phyloP scores from a whole-genome alignment of 2,888 invertebrate species.

The Cantharis rufa region DNA sequence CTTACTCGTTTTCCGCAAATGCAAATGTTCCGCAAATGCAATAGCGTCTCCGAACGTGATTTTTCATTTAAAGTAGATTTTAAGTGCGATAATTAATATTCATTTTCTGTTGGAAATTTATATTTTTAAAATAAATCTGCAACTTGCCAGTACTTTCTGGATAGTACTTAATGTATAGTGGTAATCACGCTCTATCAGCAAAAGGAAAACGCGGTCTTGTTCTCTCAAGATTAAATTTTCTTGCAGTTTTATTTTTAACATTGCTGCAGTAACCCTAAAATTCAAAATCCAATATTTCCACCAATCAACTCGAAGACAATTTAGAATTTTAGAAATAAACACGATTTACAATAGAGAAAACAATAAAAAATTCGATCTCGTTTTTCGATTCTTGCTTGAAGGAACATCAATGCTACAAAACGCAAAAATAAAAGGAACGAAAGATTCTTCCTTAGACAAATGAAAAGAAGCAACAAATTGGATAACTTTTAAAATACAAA shows the following conservation, averaged over 20 bases:
- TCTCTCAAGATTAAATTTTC: neutral
- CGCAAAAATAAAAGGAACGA: neutral
- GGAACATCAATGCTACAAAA: too few species aligned
- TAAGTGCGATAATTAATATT: neutral
- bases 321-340: neutral
- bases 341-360: neutral
- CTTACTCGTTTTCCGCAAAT: neutral
- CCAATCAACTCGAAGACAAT: neutral
- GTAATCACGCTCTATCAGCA: neutral
- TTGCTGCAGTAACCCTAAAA: neutral
- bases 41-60: neutral
- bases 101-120: neutral
- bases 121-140: neutral
- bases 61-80: neutral
- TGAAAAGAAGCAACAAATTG: neutral
- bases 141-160: neutral
- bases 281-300: neutral
- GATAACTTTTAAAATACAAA: neutral
- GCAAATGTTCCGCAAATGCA: neutral
- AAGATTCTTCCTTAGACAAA: neutral
- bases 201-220: neutral
- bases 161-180: neutral
- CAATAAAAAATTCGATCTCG: neutral
- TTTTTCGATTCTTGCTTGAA: too few species aligned
- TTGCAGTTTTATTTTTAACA: neutral